Conservation (phyloP, 1,140 invertebrate genomes). For the Uloborus diversus region DNA sequence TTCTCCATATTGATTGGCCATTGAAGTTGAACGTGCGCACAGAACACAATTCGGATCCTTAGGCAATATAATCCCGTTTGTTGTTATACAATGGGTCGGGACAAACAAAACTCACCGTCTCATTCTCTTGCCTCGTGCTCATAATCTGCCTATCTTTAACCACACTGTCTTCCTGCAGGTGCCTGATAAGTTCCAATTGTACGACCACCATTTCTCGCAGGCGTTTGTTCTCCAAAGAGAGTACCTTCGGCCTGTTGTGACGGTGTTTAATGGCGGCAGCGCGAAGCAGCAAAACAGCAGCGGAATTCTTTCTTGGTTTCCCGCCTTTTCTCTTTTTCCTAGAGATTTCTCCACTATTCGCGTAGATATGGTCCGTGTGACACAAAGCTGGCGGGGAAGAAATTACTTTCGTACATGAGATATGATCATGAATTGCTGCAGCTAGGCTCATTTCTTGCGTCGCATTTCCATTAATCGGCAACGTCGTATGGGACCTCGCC, state of each 20-base stretch:
- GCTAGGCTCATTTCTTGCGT: constrained; percentile 60
- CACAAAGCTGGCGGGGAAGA: constrained; percentile 61
- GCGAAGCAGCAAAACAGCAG: no score
- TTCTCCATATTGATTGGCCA: not conserved
- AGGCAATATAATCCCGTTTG: no score
- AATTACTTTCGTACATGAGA: constrained; percentile 63
- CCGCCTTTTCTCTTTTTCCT: constrained; percentile 62
- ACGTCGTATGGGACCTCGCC: not conserved
- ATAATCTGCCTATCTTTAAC: constrained; percentile 74
- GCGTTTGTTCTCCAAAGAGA: constrained; percentile 12
- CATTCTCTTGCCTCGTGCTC: constrained; percentile 73
- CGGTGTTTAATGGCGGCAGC: no score
- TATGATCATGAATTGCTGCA: constrained; percentile 61
- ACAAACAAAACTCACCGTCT: constrained; percentile 72
- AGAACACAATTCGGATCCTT: no score
- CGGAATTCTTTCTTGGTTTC: no score
- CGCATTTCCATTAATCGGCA: not conserved
- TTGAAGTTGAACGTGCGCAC: not conserved
- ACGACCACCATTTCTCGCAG: constrained; percentile 75
- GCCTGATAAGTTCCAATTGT: constrained; percentile 78
- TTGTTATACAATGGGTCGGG: not conserved
- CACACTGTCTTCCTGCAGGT: constrained; percentile 75
- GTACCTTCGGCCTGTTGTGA: constrained; percentile 3
- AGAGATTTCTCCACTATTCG: constrained; percentile 68
- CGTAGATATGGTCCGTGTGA: constrained; percentile 71